Conservation (phyloP, 2,113 vertebrate species). For the Hemichromis elongatus region DNA sequence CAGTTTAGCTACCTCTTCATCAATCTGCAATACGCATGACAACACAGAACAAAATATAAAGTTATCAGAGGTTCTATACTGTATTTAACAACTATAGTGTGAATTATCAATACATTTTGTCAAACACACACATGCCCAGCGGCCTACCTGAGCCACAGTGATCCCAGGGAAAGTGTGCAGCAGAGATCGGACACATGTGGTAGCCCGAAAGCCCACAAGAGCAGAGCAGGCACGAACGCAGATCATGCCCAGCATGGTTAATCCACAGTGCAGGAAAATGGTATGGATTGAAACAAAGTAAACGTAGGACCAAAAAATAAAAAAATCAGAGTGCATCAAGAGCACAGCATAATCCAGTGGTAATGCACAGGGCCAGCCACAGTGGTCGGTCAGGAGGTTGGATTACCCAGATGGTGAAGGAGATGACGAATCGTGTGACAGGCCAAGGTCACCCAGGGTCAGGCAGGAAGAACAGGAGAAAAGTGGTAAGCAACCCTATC, state of each 20-base stretch:
- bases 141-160: slow-evolving; percentile 70
- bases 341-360: not conserved
- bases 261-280: not conserved
- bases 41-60: not conserved
- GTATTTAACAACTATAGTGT: not conserved
- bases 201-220: slow-evolving; percentile 28
- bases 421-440: not conserved
- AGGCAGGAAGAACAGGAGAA: slow-evolving; percentile 81
- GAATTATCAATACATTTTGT: not conserved
- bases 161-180: slow-evolving; percentile 53
- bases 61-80: not conserved
- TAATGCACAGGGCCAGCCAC: not conserved
- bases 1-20: slow-evolving; percentile 87
- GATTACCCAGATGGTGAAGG: not conserved
- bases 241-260: slow-evolving; percentile 51
- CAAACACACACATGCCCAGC: not conserved
- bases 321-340: slow-evolving; percentile 20
- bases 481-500: slow-evolving; percentile 80
- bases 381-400: not conserved
- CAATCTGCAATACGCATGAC: slow-evolving; percentile 59
- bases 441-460: slow-evolving; percentile 10
- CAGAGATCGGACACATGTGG: slow-evolving; percentile 4
- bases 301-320: not conserved
- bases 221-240: slow-evolving; percentile 44
- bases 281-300: not conserved